phyloP scores from a whole-genome alignment of 2,888 invertebrate genomes.

The Cephus rjabovi region DNA sequence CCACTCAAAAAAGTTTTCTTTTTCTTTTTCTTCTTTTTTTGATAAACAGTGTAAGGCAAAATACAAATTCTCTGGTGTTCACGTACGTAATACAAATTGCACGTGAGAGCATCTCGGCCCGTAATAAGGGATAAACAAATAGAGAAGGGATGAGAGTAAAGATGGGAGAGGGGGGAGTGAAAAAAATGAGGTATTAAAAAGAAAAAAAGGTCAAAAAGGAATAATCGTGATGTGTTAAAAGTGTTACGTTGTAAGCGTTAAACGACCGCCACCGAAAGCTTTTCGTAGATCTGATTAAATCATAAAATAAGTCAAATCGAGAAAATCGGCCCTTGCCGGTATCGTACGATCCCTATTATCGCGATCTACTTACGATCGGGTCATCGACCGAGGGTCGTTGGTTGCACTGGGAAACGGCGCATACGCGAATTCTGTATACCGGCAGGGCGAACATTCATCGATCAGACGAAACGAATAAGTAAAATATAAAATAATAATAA shows the following conservation, averaged over 20 bases:
- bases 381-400: background rate
- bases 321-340: background rate
- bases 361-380: background rate
- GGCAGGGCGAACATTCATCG: background rate
- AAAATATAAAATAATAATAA: slow-evolving; percentile 20
- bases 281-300: slow-evolving; percentile 5
- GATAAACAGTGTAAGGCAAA: slow-evolving; percentile 59
- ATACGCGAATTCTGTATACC: background rate
- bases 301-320: background rate
- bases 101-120: background rate
- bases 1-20: slow-evolving; percentile 53
- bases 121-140: background rate
- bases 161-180: background rate
- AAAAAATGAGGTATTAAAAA: slow-evolving; percentile 2
- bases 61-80: slow-evolving; percentile 50
- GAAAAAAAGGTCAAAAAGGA: background rate
- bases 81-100: background rate
- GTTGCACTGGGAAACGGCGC: background rate
- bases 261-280: slow-evolving; percentile 62
- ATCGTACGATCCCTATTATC: background rate
- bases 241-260: slow-evolving; percentile 46
- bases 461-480: background rate
- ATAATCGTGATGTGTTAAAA: background rate
- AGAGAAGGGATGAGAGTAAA: background rate
- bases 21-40: background rate